Evolutionary conservation across 2,797 vertebrate species (phyloP).

Genomic region (Taenioides sp.): DNA sequence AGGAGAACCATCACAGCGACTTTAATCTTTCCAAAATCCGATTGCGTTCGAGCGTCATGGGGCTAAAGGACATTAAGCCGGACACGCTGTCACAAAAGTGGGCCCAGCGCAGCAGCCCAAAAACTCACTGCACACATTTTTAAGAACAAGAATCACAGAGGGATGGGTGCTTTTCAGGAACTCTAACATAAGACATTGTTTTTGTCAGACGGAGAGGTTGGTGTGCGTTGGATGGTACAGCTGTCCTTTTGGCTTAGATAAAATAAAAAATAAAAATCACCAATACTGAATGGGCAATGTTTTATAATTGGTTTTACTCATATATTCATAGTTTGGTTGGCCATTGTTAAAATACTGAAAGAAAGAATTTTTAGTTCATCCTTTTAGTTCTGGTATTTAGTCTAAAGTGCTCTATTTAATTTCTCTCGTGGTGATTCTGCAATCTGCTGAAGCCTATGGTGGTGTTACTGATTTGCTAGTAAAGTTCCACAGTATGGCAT

Average conservation of each 20-base stretch:
- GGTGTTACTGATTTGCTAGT: too few relatives aligned
- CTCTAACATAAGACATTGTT: slow-evolving; percentile 50
- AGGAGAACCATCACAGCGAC: slow-evolving; percentile 51
- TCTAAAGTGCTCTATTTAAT: too few relatives aligned
- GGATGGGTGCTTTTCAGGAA: slow-evolving; percentile 43
- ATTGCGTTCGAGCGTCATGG: slow-evolving; percentile 56
- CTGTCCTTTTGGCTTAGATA: not conserved
- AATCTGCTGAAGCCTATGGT: too few relatives aligned
- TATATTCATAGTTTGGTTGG: too few relatives aligned
- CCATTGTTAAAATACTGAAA: too few relatives aligned
- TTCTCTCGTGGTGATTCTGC: too few relatives aligned
- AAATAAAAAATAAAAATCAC: too few relatives aligned
- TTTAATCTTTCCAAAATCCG: slow-evolving; percentile 51
- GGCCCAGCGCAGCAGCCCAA: slow-evolving; percentile 38
- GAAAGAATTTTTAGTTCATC: too few relatives aligned
- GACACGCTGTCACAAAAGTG: slow-evolving; percentile 51
- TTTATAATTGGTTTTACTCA: too few relatives aligned
- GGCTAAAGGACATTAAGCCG: slow-evolving; percentile 55
- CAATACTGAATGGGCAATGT: too few relatives aligned
- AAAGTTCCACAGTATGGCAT: too few relatives aligned
- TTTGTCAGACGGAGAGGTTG: slow-evolving; percentile 29
- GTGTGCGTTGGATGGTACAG: not conserved
- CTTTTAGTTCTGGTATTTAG: too few relatives aligned
- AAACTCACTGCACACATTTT: slow-evolving; percentile 56
- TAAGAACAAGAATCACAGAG: slow-evolving; percentile 34